These are phyloP conservation scores for Aleiodes leptofemur DNA, from an alignment of 2,888 invertebrate genomes.

Conservation along the genomic window DNA sequence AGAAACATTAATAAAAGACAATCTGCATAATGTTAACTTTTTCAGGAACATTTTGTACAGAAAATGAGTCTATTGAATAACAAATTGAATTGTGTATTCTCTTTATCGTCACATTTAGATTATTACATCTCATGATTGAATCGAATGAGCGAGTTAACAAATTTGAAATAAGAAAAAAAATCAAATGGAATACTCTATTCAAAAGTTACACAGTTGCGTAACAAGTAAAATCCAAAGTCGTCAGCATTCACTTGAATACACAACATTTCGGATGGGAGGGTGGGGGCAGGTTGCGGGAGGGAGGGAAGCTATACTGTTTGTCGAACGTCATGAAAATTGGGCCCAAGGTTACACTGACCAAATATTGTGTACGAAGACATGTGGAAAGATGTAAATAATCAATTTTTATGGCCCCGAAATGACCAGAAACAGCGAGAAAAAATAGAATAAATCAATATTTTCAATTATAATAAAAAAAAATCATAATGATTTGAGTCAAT, in stretches of 20 bases:
- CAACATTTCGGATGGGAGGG: no score
- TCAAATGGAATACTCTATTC: not conserved
- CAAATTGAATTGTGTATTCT: no score
- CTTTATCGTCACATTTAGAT: not conserved
- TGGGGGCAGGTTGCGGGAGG: not conserved
- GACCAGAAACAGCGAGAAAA: no score
- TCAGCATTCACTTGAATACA: slow-evolving; percentile 2
- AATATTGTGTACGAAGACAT: slow-evolving; percentile 1
- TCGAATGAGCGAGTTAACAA: not conserved
- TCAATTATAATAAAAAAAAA: no score
- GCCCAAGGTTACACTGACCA: slow-evolving; percentile 67
- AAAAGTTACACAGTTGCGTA: slow-evolving; percentile 18
- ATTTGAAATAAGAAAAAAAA: no score
- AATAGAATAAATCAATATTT: no score
- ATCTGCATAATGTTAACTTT: no score
- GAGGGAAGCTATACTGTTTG: not conserved
- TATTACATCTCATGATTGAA: not conserved
- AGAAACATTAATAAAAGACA: no score
- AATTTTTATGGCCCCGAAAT: no score
- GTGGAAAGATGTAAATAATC: slow-evolving; percentile 6
- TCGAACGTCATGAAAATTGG: slow-evolving; percentile 56
- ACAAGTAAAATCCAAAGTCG: not conserved
- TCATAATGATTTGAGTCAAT: no score
- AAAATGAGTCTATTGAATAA: no score
- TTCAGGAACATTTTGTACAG: no score